Evolutionary conservation across 2,113 vertebrate species (phyloP), one percentile per base, ranked within the genome.

Genomic region (Psilopsiagon aymara): DNA sequence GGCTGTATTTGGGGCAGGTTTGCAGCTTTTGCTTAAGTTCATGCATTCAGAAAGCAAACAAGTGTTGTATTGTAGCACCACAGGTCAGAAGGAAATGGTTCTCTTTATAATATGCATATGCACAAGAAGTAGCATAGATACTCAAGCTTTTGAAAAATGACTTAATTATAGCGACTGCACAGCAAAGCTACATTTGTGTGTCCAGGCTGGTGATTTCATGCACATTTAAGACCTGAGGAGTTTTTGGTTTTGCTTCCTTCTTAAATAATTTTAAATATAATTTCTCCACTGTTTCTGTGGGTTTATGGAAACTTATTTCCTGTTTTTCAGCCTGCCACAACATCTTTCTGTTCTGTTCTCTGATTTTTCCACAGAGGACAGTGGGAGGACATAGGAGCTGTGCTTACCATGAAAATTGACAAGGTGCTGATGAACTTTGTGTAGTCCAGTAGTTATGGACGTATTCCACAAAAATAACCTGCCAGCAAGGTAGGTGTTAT

Each of bases 121-220:
- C 13, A 66, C 17, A 69, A 68, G 41, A 59, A 49, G 10, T n/a
- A 82, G 5, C 4, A 1, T 5, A 33, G 27, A 66, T 80, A 86
- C 74, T 66, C 57, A 79, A 19, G 9, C 7, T 79, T 44, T 28
- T 88, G 1, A 0, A 59, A 35, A 59, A 33, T 59, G 57, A 59
- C 33, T n/a, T 33, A n/a, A 59, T 15, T 44, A 14, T 6, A 37
- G 14, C 29, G 46, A 57, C 7, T 51, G 12, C 12, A 23, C 4
- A 25, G 24, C 12, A 91, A 84, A 87, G 6, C 28, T 66, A 37
- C 0, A 0, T 1, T 49, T 6, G 5, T 13, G 1, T 35, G 57
- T 60, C 14, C 12, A 60, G n/a, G 24, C 35, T 67, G 31, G 41
- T 49, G 31, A 53, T 53, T 52, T 75, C 35, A 51, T 35, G 5